Percentiles rank a stretch among this genome's conserved stretches.
phyloP scores from a whole-genome alignment of 2,113 vertebrate genomes.

The Gorilla gorilla region DNA sequence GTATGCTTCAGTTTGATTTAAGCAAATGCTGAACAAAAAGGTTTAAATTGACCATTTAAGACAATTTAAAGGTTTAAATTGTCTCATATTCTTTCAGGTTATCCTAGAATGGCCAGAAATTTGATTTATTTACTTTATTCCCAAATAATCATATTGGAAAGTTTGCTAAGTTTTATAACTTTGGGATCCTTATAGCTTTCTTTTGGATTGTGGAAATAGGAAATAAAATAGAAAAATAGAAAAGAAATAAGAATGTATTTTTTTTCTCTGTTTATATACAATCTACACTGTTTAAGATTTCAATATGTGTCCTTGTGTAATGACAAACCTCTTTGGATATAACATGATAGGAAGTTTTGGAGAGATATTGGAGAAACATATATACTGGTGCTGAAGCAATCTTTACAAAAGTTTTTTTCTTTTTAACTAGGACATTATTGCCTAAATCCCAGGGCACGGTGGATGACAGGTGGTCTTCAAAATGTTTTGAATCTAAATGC shows the following conservation, averaged over 20 bases:
- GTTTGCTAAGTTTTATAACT: not conserved
- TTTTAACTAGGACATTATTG: not conserved
- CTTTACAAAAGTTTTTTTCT: not conserved
- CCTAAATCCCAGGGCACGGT: not conserved
- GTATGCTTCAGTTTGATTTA: not conserved
- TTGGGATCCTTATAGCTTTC: not conserved
- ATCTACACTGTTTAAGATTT: not conserved
- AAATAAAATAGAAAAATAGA: not conserved
- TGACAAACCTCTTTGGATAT: not conserved
- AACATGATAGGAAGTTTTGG: not conserved
- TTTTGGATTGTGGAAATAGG: not conserved
- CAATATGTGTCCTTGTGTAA: not conserved
- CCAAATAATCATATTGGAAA: not conserved
- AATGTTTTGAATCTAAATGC: not conserved
- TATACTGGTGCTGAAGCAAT: not conserved
- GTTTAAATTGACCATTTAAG: not conserved
- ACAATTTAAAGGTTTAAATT: not conserved
- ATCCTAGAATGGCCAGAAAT: not conserved
- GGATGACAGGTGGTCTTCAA: not conserved
- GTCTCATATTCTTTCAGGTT: not conserved
- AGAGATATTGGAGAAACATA: not conserved
- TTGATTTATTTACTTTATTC: not conserved
- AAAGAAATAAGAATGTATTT: not conserved
- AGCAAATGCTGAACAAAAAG: not conserved
- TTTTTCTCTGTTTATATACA: not conserved